Conservation (phyloP, 1,140 invertebrate genomes). For the Dendroctonus ponderosae region DNA sequence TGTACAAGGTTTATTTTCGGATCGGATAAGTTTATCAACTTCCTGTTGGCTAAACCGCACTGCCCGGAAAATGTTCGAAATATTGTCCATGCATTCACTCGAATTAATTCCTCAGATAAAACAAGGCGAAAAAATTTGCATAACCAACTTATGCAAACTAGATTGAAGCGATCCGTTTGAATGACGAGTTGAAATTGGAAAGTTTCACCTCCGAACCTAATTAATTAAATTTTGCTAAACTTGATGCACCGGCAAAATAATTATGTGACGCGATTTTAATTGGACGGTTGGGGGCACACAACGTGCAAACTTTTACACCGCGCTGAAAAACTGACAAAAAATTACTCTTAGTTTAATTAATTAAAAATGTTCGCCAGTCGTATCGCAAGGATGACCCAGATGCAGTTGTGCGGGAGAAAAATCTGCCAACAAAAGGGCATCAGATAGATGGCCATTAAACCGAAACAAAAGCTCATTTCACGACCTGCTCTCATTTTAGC, state of each 20-base stretch:
- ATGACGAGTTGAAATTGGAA: too few species aligned
- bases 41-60: slow-evolving; percentile 1
- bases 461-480: slow-evolving; percentile 24
- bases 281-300: background rate
- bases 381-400: too few species aligned
- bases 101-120: too few species aligned
- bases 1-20: background rate
- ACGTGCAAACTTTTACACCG: background rate
- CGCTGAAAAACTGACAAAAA: too few species aligned
- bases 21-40: slow-evolving; percentile 5
- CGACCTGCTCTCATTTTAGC: slow-evolving; percentile 23
- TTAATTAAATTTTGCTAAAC: background rate
- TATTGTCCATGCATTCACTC: background rate
- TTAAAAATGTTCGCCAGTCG: too few species aligned
- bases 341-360: too few species aligned
- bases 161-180: too few species aligned
- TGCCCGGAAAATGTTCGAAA: background rate
- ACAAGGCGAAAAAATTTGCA: too few species aligned
- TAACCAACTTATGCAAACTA: too few species aligned
- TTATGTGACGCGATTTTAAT: slow-evolving; percentile 2
- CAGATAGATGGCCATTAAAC: slow-evolving; percentile 2
- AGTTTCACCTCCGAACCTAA: background rate
- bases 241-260: background rate
- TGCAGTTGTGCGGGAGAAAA: background rate
- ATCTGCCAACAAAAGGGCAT: slow-evolving; percentile 6